phyloP scores from a whole-genome alignment of 2,888 invertebrate genomes.

The Ophioninae sp. region DNA sequence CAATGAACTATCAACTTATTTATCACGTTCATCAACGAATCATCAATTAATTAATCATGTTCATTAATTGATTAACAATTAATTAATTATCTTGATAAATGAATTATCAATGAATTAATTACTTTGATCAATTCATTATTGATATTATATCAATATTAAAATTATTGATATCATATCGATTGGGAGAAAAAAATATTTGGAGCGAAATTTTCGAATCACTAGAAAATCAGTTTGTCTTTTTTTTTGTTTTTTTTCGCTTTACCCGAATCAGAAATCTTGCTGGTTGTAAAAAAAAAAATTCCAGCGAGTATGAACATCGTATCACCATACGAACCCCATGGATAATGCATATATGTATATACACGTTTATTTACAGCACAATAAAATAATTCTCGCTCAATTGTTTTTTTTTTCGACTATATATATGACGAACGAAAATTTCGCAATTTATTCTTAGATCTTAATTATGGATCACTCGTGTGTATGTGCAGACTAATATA shows the following conservation, averaged over 20 bases:
- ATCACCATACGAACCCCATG: constrained; percentile 1
- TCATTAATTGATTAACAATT: too few relatives aligned
- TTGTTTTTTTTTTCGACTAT: constrained; percentile 43
- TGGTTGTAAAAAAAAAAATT: constrained; percentile 59
- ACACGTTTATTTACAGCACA: constrained; percentile 65
- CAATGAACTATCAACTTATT: too few relatives aligned
- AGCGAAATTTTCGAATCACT: not conserved
- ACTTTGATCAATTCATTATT: too few relatives aligned
- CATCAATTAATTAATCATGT: not conserved
- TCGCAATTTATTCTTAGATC: not conserved
- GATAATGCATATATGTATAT: constrained; percentile 53
- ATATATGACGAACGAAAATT: constrained; percentile 13
- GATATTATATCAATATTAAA: too few relatives aligned
- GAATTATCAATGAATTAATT: too few relatives aligned
- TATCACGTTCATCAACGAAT: too few relatives aligned
- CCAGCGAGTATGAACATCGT: constrained; percentile 32
- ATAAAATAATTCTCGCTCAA: constrained; percentile 42
- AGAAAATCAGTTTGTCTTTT: constrained; percentile 32
- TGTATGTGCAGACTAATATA: constrained; percentile 58
- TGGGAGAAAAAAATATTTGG: too few relatives aligned
- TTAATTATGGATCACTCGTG: constrained; percentile 10
- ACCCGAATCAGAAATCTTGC: constrained; percentile 25
- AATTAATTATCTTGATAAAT: too few relatives aligned
- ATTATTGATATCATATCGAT: too few relatives aligned
- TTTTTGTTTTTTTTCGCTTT: constrained; percentile 19